Base-by-base conservation (phyloP, 2,888 invertebrate genomes). In the Ptilodon capucinus region DNA sequence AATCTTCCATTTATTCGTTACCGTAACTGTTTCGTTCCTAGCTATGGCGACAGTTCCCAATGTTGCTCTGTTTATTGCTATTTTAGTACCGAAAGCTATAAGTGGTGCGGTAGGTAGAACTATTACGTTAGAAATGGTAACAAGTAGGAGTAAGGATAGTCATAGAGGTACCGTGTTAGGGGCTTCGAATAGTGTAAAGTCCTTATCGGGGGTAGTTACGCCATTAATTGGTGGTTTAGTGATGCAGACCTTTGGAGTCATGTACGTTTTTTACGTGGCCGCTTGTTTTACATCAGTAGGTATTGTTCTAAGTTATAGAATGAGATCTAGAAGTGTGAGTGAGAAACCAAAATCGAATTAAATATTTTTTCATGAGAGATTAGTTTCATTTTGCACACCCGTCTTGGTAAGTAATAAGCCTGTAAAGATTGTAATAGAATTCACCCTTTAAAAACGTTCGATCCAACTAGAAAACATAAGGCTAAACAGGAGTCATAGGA, bases 151-250 rank as follows among this genome's bases (percentile, higher is more conserved):
- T 34, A 74, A 78, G n/a, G 69, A 81, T 35, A 74, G 79, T n/a
- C 91, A 92, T 52, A 84, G 85, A 53, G 93, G 93, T 0, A 91
- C 93, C 2, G 70, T 93, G 4, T 79, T 92, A 16, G 93, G 93
- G 13, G 86, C 91, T 13, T 86, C 91, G 2, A 91, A 91, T 61
- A 93, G 92, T 69, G 76, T 93, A 1, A 89, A 91, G 59, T 92
- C 93, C 2, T 48, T 93, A 19, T 86, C 92, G 2, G 86, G 92
- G 48, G 90, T 93, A 57, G 48, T 92, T n/a, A 84, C 92, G 2
- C 93, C 93, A 0, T 63, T 93, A 5, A 61, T 91, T 6, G 82
- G 90, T 5, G 93, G 93, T 35, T 51, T 91, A 23, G 68, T 92
- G 23, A 85, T 83, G 49, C 91, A 93, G 66, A 72, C 77, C 38